Conservation (phyloP, 2,888 invertebrate species). For the Ophion costatus region DNA sequence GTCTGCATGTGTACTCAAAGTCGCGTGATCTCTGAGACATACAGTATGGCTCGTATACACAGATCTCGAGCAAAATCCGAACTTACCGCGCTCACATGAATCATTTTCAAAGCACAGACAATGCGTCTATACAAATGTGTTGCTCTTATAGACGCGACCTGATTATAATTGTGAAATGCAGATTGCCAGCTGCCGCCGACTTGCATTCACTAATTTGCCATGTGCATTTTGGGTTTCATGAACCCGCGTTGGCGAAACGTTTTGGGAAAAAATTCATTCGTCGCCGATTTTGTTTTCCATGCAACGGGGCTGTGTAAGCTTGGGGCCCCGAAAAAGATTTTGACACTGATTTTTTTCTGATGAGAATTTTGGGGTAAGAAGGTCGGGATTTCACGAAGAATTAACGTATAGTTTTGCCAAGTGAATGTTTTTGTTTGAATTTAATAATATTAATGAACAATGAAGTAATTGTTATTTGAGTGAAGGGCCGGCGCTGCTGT, state of each 20-base stretch:
- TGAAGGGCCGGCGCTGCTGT: too few species aligned
- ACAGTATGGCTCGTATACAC: constrained; percentile 9
- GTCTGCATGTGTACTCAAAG: constrained; percentile 10
- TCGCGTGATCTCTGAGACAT: constrained; percentile 51
- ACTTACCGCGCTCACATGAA: constrained; percentile 41
- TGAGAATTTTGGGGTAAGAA: too few species aligned
- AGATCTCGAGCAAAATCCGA: constrained; percentile 34
- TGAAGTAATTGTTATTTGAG: too few species aligned
- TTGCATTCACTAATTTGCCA: background rate
- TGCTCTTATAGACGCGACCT: background rate
- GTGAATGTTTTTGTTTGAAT: too few species aligned
- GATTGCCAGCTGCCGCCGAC: background rate
- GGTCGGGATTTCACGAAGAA: too few species aligned
- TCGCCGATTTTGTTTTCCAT: background rate
- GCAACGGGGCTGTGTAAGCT: too few species aligned
- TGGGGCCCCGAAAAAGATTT: too few species aligned
- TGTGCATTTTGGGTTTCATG: background rate
- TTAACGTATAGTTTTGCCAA: too few species aligned
- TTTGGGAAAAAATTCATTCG: background rate
- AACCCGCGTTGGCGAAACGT: background rate
- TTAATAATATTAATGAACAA: too few species aligned
- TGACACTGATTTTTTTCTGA: too few species aligned
- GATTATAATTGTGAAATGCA: background rate
- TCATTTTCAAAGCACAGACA: constrained; percentile 15
- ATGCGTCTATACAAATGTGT: background rate